A percentile compares a stretch with the other conserved stretches of the same genome.
These are phyloP conservation scores for Hoplias malabaricus DNA, from an alignment of 2,113 vertebrate species.

Conservation along the genomic window DNA sequence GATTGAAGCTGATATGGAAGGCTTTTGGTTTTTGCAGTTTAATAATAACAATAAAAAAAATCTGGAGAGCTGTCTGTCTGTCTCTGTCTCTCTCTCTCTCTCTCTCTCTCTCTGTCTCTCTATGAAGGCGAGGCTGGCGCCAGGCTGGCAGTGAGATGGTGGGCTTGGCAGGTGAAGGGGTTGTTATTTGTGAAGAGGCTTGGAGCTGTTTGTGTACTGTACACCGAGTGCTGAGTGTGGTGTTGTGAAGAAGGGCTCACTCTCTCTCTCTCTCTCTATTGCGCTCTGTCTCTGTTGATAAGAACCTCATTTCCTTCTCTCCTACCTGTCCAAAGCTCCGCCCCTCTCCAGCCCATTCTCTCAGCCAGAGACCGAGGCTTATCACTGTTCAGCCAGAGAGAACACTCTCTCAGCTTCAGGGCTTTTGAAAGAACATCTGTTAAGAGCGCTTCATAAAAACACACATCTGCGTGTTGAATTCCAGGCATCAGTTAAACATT, in stretches of 20 bases:
- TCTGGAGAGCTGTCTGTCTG: no score
- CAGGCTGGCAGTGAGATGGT: neutral
- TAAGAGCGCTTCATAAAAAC: neutral
- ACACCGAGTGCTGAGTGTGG: neutral
- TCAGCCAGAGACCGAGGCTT: neutral
- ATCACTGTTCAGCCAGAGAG: neutral
- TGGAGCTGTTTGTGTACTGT: neutral
- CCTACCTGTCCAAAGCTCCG: slow-evolving; percentile 5
- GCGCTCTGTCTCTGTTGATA: neutral
- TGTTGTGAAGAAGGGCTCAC: neutral
- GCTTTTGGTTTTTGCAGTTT: no score
- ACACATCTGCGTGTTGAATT: no score
- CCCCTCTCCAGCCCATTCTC: slow-evolving; percentile 12
- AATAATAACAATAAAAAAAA: no score
- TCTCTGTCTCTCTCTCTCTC: neutral
- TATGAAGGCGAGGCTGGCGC: neutral
- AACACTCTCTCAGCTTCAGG: neutral
- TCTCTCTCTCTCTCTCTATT: neutral
- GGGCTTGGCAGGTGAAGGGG: neutral
- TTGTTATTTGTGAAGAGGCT: slow-evolving; percentile 22
- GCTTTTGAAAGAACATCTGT: neutral
- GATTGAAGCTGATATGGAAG: no score
- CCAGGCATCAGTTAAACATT: neutral
- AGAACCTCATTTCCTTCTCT: slow-evolving; percentile 18
- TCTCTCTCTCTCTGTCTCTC: neutral